Percentiles rank a stretch among this genome's conserved stretches.
Conservation (phyloP, 2,113 vertebrate species). For the Myotis davidii region DNA sequence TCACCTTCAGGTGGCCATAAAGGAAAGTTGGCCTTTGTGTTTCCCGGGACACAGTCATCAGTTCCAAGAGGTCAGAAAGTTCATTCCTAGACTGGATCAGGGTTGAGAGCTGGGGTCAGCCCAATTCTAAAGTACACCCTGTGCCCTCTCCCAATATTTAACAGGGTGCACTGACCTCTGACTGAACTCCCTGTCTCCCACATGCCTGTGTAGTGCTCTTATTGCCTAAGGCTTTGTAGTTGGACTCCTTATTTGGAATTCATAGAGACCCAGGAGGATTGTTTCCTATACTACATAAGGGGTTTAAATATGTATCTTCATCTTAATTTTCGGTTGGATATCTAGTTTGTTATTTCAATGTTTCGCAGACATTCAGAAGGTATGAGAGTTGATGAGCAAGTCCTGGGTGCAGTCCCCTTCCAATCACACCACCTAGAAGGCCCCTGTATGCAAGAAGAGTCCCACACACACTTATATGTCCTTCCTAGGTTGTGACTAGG, state of each 20-base stretch:
- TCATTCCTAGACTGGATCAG: background rate
- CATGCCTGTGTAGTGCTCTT: background rate
- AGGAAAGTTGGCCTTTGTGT: conserved; percentile 47
- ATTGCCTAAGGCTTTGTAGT: background rate
- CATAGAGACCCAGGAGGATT: background rate
- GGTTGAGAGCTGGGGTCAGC: background rate
- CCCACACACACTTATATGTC: background rate
- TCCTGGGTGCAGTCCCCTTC: background rate
- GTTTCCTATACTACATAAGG: background rate
- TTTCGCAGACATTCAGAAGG: background rate
- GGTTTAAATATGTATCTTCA: background rate
- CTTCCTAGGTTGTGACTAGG: background rate
- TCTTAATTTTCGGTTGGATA: background rate
- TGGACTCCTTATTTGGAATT: background rate
- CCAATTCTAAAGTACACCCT: conserved; percentile 47
- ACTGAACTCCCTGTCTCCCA: background rate
- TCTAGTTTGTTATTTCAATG: background rate
- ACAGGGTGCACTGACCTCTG: background rate
- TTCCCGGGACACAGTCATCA: background rate
- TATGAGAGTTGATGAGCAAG: background rate
- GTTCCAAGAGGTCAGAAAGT: conserved; percentile 2
- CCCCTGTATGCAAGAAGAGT: background rate
- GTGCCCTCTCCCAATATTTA: background rate
- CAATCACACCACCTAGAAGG: background rate
- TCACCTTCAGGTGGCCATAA: background rate